These are phyloP conservation scores for Heterochromis multidens DNA, from an alignment of 2,113 vertebrate genomes.

Conservation along the genomic window DNA sequence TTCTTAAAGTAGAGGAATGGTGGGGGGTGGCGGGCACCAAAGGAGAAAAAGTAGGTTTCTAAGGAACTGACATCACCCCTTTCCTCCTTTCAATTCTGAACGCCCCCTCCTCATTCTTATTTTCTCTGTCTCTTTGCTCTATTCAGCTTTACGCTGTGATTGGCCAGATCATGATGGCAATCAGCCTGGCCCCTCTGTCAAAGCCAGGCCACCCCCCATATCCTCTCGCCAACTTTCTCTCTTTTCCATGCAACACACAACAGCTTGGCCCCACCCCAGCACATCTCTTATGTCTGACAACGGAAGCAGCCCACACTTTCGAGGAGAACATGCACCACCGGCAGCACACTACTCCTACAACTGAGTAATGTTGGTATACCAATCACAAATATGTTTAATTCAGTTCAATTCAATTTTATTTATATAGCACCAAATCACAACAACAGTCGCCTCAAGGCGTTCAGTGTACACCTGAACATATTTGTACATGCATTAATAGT, in stretches of 20 bases:
- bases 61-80: slow-evolving; percentile 69
- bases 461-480: not conserved
- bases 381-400: not conserved
- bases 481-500: not conserved
- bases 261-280: slow-evolving; percentile 28
- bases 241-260: slow-evolving; percentile 40
- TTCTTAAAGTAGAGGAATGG: slow-evolving; percentile 58
- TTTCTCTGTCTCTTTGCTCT: slow-evolving; percentile 60
- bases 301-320: slow-evolving; percentile 46
- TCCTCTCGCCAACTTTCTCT: slow-evolving; percentile 31
- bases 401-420: too few relatives aligned
- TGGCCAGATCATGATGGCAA: slow-evolving; percentile 73
- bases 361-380: not conserved
- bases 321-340: slow-evolving; percentile 16
- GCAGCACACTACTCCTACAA: not conserved
- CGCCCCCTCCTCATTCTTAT: slow-evolving; percentile 51
- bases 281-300: slow-evolving; percentile 50
- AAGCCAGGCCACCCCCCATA: slow-evolving; percentile 49
- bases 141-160: slow-evolving; percentile 58
- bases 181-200: slow-evolving; percentile 71
- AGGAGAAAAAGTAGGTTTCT: slow-evolving; percentile 64
- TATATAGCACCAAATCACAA: too few relatives aligned
- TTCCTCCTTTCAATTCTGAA: slow-evolving; percentile 56
- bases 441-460: too few relatives aligned
- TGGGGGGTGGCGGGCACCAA: slow-evolving; percentile 32